These are phyloP conservation scores for Lamprotornis superbus DNA, from an alignment of 2,113 vertebrate species.

Conservation along the genomic window DNA sequence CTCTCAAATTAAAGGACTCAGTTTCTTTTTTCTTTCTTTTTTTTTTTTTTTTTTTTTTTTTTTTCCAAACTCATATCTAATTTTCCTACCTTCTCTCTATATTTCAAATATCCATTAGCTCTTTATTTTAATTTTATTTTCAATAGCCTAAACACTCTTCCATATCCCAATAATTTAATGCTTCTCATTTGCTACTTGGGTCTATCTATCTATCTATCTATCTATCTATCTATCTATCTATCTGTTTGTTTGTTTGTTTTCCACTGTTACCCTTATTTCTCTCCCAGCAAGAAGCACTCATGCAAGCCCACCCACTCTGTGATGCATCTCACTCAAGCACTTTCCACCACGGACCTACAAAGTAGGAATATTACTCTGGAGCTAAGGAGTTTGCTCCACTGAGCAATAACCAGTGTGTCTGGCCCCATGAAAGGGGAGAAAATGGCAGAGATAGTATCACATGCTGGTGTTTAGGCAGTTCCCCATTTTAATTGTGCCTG, in stretches of 20 bases:
- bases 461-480: background rate
- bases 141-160: background rate
- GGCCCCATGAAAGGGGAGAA: background rate
- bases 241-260: background rate
- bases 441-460: background rate
- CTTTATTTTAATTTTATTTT: background rate
- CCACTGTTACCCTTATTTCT: background rate
- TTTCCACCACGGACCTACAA: background rate
- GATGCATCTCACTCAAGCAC: background rate
- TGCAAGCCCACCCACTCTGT: background rate
- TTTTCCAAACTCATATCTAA: background rate
- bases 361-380: background rate
- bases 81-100: background rate
- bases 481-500: background rate
- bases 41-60: too few relatives aligned
- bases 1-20: background rate
- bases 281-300: background rate
- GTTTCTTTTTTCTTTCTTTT: rapidly evolving
- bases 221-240: too few relatives aligned
- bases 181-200: background rate
- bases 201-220: background rate
- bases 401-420: background rate
- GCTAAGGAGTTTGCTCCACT: background rate
- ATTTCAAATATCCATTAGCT: background rate
- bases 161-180: background rate